These are phyloP conservation scores for Altica lythri DNA, from an alignment of 2,888 invertebrate species.

Conservation along the genomic window DNA sequence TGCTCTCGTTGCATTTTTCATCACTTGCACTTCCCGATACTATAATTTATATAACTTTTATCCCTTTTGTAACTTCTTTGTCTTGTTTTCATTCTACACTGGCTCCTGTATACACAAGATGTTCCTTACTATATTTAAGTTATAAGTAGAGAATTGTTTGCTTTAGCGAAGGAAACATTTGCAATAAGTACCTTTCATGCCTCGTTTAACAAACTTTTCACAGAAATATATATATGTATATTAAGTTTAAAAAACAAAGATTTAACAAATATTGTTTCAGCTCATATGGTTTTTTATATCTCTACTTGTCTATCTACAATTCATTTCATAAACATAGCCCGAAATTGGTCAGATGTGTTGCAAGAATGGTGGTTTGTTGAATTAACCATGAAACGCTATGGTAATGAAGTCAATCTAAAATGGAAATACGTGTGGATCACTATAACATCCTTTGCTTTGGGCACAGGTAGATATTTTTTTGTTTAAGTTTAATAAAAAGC, in stretches of 20 bases:
- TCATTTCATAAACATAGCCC: conserved; percentile 45
- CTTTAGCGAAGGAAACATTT: too few relatives aligned
- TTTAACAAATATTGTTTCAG: conserved; percentile 37
- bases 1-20: too few relatives aligned
- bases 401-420: conserved; percentile 41
- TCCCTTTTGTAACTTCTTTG: too few relatives aligned
- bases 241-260: too few relatives aligned
- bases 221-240: too few relatives aligned
- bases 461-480: conserved; percentile 45
- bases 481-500: not conserved
- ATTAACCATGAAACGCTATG: conserved; percentile 47
- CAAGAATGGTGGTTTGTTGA: conserved; percentile 52
- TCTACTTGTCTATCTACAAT: conserved; percentile 45
- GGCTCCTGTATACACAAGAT: too few relatives aligned
- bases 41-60: too few relatives aligned
- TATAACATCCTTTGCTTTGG: conserved; percentile 46
- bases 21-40: too few relatives aligned
- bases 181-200: not conserved
- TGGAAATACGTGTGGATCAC: conserved; percentile 47
- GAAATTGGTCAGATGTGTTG: conserved; percentile 44
- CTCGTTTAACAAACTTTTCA: not conserved
- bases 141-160: too few relatives aligned
- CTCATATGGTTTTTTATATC: conserved; percentile 47
- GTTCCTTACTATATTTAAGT: too few relatives aligned
- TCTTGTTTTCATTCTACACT: too few relatives aligned